A percentile compares a stretch with the other conserved stretches of the same genome.
Conservation (phyloP, 1,140 invertebrate genomes). For the Brachionus sp. region DNA sequence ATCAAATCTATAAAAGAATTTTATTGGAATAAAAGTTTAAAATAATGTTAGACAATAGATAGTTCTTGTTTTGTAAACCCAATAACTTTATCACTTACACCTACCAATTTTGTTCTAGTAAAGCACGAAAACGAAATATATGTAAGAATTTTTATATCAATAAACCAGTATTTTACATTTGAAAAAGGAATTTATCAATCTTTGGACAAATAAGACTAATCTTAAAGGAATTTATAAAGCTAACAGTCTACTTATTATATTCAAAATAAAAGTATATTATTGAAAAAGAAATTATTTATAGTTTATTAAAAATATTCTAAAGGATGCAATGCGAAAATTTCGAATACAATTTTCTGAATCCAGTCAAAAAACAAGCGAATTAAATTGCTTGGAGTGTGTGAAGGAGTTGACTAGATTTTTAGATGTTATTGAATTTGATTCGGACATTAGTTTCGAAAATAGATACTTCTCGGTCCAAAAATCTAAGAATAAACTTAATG, state of each 20-base stretch:
- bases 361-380: background rate
- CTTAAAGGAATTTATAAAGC: background rate
- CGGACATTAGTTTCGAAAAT: background rate
- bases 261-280: background rate
- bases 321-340: conserved; percentile 22
- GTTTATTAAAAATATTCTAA: background rate
- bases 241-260: background rate
- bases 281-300: background rate
- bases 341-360: conserved; percentile 18
- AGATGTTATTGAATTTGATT: background rate
- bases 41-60: background rate
- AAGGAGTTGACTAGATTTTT: conserved; percentile 9
- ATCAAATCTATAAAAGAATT: background rate
- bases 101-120: background rate
- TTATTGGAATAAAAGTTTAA: background rate
- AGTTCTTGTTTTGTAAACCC: background rate
- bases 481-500: background rate
- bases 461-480: background rate
- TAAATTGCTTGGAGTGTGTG: background rate
- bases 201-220: background rate
- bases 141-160: background rate
- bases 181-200: background rate
- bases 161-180: background rate
- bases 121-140: conserved; percentile 22
- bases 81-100: background rate